phyloP scores from a whole-genome alignment of 1,140 invertebrate genomes.

The Zaprionus lachaisei region DNA sequence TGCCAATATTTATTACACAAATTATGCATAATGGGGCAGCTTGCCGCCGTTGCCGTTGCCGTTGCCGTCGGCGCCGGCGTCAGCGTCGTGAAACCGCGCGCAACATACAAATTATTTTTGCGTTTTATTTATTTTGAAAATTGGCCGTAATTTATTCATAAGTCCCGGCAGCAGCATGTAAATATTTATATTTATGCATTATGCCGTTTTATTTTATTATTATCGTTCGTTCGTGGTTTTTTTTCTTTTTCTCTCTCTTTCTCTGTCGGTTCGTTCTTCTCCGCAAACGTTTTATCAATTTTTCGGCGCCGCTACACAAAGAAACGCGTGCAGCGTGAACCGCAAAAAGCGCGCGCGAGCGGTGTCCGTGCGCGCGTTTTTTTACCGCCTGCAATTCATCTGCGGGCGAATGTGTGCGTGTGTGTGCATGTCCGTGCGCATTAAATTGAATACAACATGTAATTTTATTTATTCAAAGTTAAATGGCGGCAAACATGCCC shows the following conservation, averaged over 20 bases:
- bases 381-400: conserved; percentile 37
- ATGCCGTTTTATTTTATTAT: conserved; percentile 56
- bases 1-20: conserved; percentile 76
- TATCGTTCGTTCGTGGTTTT: neutral
- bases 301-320: conserved; percentile 28
- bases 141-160: conserved; percentile 80
- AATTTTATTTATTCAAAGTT: conserved; percentile 79
- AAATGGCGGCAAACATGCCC: conserved; percentile 61
- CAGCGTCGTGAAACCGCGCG: conserved; percentile 49
- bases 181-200: conserved; percentile 81
- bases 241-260: neutral
- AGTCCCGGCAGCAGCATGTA: conserved; percentile 68
- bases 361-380: conserved; percentile 16
- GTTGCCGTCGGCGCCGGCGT: conserved; percentile 15
- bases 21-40: conserved; percentile 57
- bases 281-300: conserved; percentile 8
- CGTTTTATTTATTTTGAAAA: conserved; percentile 82
- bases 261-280: neutral
- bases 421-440: conserved; percentile 36
- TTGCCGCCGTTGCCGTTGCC: neutral
- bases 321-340: conserved; percentile 25
- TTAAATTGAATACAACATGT: conserved; percentile 73
- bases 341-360: conserved; percentile 26
- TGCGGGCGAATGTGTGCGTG: conserved; percentile 6
- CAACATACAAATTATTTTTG: conserved; percentile 76